Conservation (phyloP, 2,888 invertebrate species). For the Euphydryas editha region DNA sequence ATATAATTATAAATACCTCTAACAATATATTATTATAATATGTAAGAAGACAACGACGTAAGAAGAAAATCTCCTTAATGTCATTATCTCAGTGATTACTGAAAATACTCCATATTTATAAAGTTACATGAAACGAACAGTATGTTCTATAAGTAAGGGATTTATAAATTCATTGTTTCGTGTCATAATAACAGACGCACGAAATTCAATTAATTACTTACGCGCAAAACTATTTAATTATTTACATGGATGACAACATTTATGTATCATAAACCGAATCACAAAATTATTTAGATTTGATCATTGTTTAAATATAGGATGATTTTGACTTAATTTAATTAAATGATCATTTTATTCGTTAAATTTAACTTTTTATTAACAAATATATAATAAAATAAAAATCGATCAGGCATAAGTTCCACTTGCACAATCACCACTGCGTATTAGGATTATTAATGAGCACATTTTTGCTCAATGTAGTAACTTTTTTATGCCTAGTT, state of each 20-base stretch:
- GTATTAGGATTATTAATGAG: no score
- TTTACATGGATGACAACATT: conserved; percentile 7
- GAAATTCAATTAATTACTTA: conserved; percentile 7
- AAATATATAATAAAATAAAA: no score
- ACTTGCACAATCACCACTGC: no score
- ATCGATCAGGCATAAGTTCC: no score
- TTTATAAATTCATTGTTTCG: background rate
- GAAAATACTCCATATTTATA: background rate
- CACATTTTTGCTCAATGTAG: no score
- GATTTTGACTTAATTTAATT: background rate
- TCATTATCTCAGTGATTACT: no score
- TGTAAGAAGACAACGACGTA: no score
- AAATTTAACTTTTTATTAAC: no score
- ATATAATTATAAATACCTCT: no score
- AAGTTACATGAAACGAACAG: background rate
- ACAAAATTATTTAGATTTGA: background rate
- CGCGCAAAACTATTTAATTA: conserved; percentile 7
- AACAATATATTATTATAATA: no score
- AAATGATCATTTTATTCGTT: background rate
- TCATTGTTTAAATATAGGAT: background rate
- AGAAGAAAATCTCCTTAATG: no score
- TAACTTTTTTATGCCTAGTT: no score
- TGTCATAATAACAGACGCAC: conserved; percentile 3
- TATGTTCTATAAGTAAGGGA: background rate
- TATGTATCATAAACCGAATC: background rate